phyloP scores from a whole-genome alignment of 2,113 vertebrate species.

The Phylloscopus whistleri region DNA sequence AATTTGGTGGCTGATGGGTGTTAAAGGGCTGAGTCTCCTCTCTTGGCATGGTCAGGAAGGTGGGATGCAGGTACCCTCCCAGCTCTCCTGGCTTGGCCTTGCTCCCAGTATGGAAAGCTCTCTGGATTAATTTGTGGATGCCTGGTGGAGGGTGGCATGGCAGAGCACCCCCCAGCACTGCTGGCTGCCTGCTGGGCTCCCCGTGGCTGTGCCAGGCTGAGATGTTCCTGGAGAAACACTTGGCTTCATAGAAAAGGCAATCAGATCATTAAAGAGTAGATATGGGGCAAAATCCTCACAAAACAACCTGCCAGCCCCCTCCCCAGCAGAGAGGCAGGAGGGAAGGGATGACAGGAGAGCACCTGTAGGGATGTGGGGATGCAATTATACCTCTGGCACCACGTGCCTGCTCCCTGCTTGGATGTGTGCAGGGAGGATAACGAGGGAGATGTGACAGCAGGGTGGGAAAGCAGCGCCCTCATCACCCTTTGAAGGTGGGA shows the following conservation, averaged over 20 bases:
- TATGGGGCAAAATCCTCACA: not conserved
- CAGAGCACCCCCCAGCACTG: not conserved
- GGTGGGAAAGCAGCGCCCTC: not conserved
- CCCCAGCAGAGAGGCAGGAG: not conserved
- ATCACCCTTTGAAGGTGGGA: not conserved
- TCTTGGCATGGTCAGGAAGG: not conserved
- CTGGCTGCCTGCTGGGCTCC: not conserved
- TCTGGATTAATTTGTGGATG: not conserved
- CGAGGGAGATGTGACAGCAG: not conserved
- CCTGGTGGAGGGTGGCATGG: accelerated
- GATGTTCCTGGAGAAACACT: not conserved
- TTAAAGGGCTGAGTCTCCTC: not conserved
- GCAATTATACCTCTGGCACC: not conserved
- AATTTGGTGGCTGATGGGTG: not conserved
- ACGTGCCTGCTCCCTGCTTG: not conserved
- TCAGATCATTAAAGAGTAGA: not conserved
- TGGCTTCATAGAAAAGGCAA: not conserved
- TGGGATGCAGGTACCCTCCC: no score
- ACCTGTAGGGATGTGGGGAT: not conserved
- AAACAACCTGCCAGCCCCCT: not conserved
- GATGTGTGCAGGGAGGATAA: not conserved
- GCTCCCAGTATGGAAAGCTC: not conserved
- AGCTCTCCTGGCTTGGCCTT: not conserved
- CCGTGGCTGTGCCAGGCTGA: not conserved
- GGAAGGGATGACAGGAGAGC: not conserved